Evolutionary conservation across 2,797 vertebrate genomes (phyloP).

Genomic region (Novumbra hubbsi): DNA sequence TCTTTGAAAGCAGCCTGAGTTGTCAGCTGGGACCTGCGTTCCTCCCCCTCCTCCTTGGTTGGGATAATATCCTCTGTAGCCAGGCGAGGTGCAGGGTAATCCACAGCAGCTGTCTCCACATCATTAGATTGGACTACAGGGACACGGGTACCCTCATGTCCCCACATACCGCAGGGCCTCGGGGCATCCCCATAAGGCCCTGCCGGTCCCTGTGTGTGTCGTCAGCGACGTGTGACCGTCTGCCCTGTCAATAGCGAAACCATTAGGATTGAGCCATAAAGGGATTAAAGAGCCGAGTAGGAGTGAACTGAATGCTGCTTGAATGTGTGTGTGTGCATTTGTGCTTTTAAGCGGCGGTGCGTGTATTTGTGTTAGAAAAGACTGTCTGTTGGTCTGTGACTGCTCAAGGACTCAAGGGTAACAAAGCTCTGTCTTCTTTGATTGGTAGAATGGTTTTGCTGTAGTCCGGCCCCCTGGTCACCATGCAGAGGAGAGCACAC

Average conservation of each 20-base stretch:
- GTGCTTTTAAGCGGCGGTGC: background rate
- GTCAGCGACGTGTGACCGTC: background rate
- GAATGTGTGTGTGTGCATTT: background rate
- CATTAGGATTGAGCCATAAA: slow-evolving; percentile 1
- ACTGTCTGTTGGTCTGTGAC: slow-evolving; percentile 9
- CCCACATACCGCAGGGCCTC: slow-evolving; percentile 27
- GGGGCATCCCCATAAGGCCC: slow-evolving; percentile 42
- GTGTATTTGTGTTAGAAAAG: background rate
- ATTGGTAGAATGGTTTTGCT: slow-evolving; percentile 89
- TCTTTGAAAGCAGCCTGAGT: slow-evolving; percentile 30
- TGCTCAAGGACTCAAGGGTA: slow-evolving; percentile 1
- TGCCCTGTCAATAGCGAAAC: slow-evolving; percentile 8
- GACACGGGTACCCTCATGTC: slow-evolving; percentile 47
- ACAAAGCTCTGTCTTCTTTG: slow-evolving; percentile 23
- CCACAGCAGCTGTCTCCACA: slow-evolving; percentile 72
- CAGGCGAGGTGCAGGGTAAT: slow-evolving; percentile 57
- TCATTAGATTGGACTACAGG: slow-evolving; percentile 60
- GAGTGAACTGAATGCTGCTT: background rate
- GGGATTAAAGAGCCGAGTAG: slow-evolving; percentile 5
- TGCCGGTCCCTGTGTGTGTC: slow-evolving; percentile 18
- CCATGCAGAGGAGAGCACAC: slow-evolving; percentile 94
- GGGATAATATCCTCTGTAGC: slow-evolving; percentile 59
- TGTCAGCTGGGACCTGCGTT: slow-evolving; percentile 48
- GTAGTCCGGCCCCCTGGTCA: slow-evolving; percentile 95
- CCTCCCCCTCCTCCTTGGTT: slow-evolving; percentile 7